Conservation (phyloP, 2,888 invertebrate genomes). For the Uloborus plumipes region DNA sequence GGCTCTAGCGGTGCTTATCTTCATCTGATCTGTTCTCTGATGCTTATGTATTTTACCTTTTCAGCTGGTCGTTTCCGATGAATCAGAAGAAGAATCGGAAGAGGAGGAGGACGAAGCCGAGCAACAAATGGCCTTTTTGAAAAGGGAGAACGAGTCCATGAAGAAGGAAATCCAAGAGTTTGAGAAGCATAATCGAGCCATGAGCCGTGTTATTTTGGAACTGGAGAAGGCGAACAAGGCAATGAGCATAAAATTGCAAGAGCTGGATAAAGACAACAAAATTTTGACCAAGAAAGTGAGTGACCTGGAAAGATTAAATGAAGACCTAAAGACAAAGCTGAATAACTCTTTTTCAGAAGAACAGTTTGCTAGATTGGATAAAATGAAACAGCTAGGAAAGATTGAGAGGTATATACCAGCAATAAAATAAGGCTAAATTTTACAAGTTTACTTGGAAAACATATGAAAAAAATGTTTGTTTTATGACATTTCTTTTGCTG, state of each 20-base stretch:
- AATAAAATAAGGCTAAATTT: constrained; percentile 25
- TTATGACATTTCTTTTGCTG: too few species aligned
- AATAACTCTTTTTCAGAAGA: constrained; percentile 58
- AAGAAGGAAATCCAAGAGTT: constrained; percentile 55
- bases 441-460: too few species aligned
- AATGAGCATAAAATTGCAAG: constrained; percentile 43
- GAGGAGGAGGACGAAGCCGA: constrained; percentile 21
- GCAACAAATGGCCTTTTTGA: constrained; percentile 27
- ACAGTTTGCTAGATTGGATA: constrained; percentile 50
- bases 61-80: not conserved
- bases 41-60: too few species aligned
- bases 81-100: constrained; percentile 15
- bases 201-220: constrained; percentile 53
- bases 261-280: constrained; percentile 52
- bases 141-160: constrained; percentile 42
- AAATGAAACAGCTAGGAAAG: constrained; percentile 49
- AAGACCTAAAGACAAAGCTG: constrained; percentile 41
- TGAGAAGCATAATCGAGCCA: constrained; percentile 55
- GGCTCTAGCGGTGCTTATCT: too few species aligned
- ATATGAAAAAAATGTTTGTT: too few species aligned
- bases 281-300: constrained; percentile 41
- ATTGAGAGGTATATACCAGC: constrained; percentile 56
- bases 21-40: too few species aligned
- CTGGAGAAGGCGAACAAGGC: constrained; percentile 55
- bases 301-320: constrained; percentile 51